Conservation (phyloP, 2,888 invertebrate genomes). For the Platerodrilus igneus region DNA sequence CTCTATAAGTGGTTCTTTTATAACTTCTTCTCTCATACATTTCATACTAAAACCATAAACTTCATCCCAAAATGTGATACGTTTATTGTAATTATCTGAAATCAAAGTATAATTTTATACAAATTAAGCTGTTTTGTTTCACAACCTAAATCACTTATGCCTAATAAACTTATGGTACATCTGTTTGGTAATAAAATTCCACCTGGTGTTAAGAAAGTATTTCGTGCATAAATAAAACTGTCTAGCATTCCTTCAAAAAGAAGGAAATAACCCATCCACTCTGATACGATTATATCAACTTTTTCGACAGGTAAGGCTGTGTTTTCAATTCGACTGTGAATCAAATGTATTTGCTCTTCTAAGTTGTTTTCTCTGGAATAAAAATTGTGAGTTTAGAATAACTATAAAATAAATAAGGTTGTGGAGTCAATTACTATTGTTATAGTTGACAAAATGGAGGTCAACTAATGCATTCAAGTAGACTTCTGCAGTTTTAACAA, state of each 20-base stretch:
- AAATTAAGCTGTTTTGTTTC: no score
- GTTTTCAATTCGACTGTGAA: slow-evolving; percentile 85
- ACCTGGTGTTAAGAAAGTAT: slow-evolving; percentile 69
- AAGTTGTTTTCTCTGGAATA: slow-evolving; percentile 44
- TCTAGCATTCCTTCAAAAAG: slow-evolving; percentile 96
- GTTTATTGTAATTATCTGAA: slow-evolving; percentile 61
- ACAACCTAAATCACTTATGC: slow-evolving; percentile 71
- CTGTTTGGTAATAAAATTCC: slow-evolving; percentile 80
- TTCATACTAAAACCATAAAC: slow-evolving; percentile 94
- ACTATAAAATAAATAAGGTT: slow-evolving; percentile 2
- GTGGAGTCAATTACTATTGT: no score
- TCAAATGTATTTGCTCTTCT: slow-evolving; percentile 65
- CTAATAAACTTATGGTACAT: slow-evolving; percentile 77
- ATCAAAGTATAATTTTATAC: slow-evolving; percentile 2
- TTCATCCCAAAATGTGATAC: slow-evolving; percentile 84
- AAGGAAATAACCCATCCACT: slow-evolving; percentile 99
- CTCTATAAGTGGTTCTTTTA: slow-evolving; percentile 71
- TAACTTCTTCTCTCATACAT: slow-evolving; percentile 78
- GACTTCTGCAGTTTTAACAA: no score
- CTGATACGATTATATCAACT: slow-evolving; percentile 90
- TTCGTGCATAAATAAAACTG: slow-evolving; percentile 83
- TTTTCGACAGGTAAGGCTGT: slow-evolving; percentile 68
- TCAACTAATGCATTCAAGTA: no score
- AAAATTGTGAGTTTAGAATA: not conserved
- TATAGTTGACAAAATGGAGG: no score